Base-by-base conservation (phyloP, 2,797 vertebrate genomes). In the Graptemys geographica region DNA sequence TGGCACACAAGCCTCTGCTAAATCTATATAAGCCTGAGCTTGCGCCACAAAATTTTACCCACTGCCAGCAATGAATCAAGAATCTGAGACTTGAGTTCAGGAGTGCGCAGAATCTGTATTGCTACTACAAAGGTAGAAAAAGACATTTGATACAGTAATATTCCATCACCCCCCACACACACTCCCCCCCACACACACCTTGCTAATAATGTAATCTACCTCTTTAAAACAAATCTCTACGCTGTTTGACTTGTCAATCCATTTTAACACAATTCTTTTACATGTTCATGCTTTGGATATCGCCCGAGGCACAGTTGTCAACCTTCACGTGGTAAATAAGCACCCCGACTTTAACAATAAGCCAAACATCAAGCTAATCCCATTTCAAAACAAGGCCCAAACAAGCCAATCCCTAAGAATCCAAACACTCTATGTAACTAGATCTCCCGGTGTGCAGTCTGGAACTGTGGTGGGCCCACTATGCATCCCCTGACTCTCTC, bases 141-240 rank as follows among this genome's bases (percentile, higher is more conserved):
- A 28, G 3, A 12, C 0, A 0, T 56, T 49, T 44, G 31, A 9
- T 41, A 55, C 16, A 65, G 51, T 1, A 52, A 15, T 19, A 65
- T 8, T 65, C 2, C 62, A 16, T 62, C 28, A 15, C 37, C 8
- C 11, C 21, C 37, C 21, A 2, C 44, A 8, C 44, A 44, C 41
- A 6, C 41, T 6, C 41, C 41, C 21, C 37, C 37, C 5, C 6
- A 37, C 6, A 31, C n/a, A 44, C 6, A 6, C 31, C 62, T n/a
- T 65, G 15, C 33, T n/a, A n/a, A n/a, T 65, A 65, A 18, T 65
- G n/a, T 33, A 81, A 47, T 7, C 4, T 33, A 15, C 4, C 86
- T 87, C 44, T 65, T 65, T 69, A 85, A 23, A 87, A 51, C 51
- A 90, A 87, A 79, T n/a, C 11, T 84, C 81, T 56, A 31, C 2